Evolutionary conservation across 2,888 invertebrate genomes (phyloP), one percentile per base, ranked within the genome.

Genomic region (Lapara coniferarum): DNA sequence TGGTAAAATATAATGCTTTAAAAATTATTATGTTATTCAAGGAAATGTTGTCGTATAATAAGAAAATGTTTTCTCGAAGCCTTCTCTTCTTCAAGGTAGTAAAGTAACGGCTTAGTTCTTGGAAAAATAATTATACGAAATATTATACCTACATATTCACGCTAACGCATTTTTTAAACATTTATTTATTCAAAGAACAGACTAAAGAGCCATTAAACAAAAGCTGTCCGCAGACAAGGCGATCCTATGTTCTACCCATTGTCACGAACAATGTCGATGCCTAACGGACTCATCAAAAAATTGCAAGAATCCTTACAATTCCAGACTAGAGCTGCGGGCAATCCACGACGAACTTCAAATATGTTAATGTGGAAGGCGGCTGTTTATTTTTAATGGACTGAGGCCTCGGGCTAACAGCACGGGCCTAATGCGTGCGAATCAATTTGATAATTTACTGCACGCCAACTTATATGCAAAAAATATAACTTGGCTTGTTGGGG

Each of bases 381-480:
- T 53, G 67, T 70, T 51, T 70, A 67, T 46, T 30, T 57, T 58
- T 68, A 83, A 81, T 79, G 73, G 72, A 73, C 69, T 78, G 70
- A 44, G 75, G 81, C 81, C 69, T 67, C 68, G 76, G 80, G 80
- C 72, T 74, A 78, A 78, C 75, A 78, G 81, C 84, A 85, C 83
- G 85, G 77, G 82, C 73, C 79, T 77, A 77, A 81, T 80, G 77
- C 74, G 78, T 77, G 73, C 75, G 71, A 74, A 75, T 74, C 78
- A 81, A 79, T 75, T 72, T 71, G 71, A 74, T 75, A 78, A 86
- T 85, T 85, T 83, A 66, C 72, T 71, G 76, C 89, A 89, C 87
- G 89, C 85, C 71, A 85, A 72, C 67, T 69, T 51, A 69, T 56
- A 58, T 53, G 37, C 44, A 69, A 63, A 53, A 37, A 52, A 63